Conservation (phyloP, 2,888 invertebrate genomes). For the Andrena flavipes region DNA sequence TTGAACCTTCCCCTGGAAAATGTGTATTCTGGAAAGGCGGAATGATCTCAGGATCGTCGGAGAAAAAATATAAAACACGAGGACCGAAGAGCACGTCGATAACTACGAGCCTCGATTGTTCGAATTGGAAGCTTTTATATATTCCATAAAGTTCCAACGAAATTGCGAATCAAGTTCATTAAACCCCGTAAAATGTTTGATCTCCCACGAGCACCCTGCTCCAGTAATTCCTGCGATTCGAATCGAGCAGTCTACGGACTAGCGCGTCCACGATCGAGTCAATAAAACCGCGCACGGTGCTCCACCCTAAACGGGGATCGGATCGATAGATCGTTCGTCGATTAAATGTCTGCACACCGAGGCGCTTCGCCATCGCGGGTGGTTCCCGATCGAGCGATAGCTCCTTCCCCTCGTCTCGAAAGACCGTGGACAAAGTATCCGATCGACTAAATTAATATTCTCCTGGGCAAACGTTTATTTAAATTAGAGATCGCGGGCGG, state of each 20-base stretch:
- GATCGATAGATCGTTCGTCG: slow-evolving; percentile 41
- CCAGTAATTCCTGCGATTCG: neutral
- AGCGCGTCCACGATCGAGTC: slow-evolving; percentile 16
- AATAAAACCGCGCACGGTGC: slow-evolving; percentile 10
- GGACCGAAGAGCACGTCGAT: neutral
- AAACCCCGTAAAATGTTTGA: neutral
- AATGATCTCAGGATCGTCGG: neutral
- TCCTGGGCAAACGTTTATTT: neutral
- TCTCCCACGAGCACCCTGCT: neutral
- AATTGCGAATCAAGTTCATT: too few species aligned
- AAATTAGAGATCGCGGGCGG: neutral
- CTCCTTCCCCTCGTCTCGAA: neutral
- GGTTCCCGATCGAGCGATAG: slow-evolving; percentile 26
- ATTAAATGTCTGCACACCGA: slow-evolving; percentile 35
- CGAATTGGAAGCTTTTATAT: neutral
- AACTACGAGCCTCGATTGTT: neutral
- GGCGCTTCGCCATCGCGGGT: slow-evolving; percentile 16
- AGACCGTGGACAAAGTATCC: neutral
- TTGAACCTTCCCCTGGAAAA: neutral
- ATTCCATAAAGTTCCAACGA: neutral
- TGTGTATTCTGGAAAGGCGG: neutral
- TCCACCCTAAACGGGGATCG: neutral
- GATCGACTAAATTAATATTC: slow-evolving; percentile 11
- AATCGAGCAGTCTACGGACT: neutral
- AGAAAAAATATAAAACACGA: neutral